Evolutionary conservation across 1,140 invertebrate species (phyloP), one percentile per base, ranked within the genome.

Genomic region (Euborellia annulipes): DNA sequence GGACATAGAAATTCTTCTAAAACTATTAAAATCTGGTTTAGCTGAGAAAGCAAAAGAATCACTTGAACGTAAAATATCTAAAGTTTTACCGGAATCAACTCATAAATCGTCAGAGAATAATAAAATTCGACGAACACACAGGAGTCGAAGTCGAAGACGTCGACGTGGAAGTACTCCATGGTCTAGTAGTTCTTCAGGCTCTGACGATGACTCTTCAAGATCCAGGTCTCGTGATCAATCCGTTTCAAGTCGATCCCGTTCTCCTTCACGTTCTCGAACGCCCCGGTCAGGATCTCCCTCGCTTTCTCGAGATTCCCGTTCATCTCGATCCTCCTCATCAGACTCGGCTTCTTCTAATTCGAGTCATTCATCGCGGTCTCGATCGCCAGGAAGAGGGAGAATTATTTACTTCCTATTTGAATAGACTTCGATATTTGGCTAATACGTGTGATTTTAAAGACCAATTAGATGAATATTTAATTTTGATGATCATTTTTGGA

Each of bases 31-130:
- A 43, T 52, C 49, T 37, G 55, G 51, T 34, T 27, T 57, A 17
- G 54, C 55, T 16, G 56, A 55, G 9, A 58, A 55, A 45, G 56
- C 54, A 3, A 58, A 56, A 43, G 54, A 58, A 41, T 49, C 47
- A 36, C 20, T 47, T 16, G 46, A 37, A 18, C 40, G 41, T 1
- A 47, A 47, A 21, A 13, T 47, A 22, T 47, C 17, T 11, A 47
- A 47, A 27, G 14, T 47, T 7, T 43, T 41, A 11, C 46, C 46
- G 20, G 41, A 42, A 32, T n/a, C n/a, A n/a, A n/a, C n/a, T n/a
- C n/a, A 27, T 11, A 27, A 27, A 27, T 27, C 23, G 4, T 27
- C 23, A 11, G 23, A 27, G 11, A 6, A 6, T 6, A 27, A 27
- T 27, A 27, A 27, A 27, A 45, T 37, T 3, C 27, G 18, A 1